Base-by-base conservation (phyloP, 2,888 invertebrate genomes). In the Drosophila fungiperda region DNA sequence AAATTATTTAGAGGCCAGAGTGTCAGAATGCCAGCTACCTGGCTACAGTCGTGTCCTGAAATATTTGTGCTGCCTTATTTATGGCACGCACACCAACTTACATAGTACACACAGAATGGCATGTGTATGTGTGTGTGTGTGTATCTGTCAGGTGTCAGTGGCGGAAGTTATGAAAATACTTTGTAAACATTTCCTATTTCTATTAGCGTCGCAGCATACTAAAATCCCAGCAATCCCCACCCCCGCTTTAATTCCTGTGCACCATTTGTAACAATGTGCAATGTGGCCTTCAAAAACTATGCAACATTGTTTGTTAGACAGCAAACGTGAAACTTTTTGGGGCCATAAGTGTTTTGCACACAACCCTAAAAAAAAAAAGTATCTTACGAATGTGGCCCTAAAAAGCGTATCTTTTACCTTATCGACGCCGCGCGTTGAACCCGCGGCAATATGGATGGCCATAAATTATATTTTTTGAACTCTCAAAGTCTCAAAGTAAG, bases 161-260 rank as follows among this genome's bases (percentile, higher is more conserved):
- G 87, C 91, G 91, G 86, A 91, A 92, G 91, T 89, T 91, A 92
- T 92, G 92, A 92, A 92, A 92, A 92, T 92, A 92, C 91, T 92
- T 92, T 92, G 90, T 91, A 92, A 92, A 92, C 90, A 92, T 92
- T 90, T 92, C 90, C 89, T 90, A 89, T 87, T 87, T 87, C 87
- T 87, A 87, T 87, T 86, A 86, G 87, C 86, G 87, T 72, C 33
- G 65, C 38, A 49, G 76, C 64, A 57, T 26, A 66, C 76, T 64
- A 62, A 65, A 68, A 45, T 55, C 61, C 52, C 55, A 48, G 33
- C 45, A 52, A 17, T 20, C 40, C 45, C 32, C 11, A 26, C 20
- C 17, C 20, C 17, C 23, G 17, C 36, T 45, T 23, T 45, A 55
- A 38, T 26, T 55, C 35, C 23, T 26, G 26, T 32, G 12, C n/a